Evolutionary conservation across 1,140 invertebrate species (phyloP).

Genomic region (Micrasema longulum): DNA sequence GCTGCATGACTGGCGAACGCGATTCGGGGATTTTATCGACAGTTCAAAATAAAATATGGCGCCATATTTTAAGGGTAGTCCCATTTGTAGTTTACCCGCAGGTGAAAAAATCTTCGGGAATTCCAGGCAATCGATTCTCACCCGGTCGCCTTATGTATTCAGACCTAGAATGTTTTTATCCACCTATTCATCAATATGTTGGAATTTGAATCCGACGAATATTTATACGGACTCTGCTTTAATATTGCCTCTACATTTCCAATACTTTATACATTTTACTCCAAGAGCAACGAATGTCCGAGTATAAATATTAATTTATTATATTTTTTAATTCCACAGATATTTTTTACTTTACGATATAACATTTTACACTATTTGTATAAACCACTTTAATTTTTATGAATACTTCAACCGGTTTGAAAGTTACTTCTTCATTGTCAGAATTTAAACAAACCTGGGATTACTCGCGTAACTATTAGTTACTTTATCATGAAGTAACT

Average conservation of each 20-base stretch:
- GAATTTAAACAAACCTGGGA: too few species aligned
- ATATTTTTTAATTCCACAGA: too few species aligned
- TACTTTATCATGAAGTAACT: too few species aligned
- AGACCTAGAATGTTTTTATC: constrained; percentile 46
- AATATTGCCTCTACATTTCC: constrained; percentile 34
- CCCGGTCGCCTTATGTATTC: constrained; percentile 43
- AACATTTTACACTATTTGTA: too few species aligned
- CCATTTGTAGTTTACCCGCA: constrained; percentile 33
- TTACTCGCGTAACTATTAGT: too few species aligned
- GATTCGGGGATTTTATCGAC: constrained; percentile 14
- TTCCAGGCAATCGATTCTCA: constrained; percentile 10
- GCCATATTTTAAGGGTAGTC: constrained; percentile 40
- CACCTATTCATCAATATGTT: constrained; percentile 50
- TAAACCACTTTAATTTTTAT: too few species aligned
- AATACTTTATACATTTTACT: too few species aligned
- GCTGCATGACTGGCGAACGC: constrained; percentile 45
- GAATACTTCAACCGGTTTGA: too few species aligned
- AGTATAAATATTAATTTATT: too few species aligned
- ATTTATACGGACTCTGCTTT: constrained; percentile 44
- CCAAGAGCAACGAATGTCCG: too few species aligned
- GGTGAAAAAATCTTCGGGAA: constrained; percentile 34
- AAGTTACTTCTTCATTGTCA: too few species aligned
- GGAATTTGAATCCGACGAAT: constrained; percentile 16
- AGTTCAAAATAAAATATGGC: constrained; percentile 39
- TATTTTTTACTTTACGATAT: too few species aligned